Evolutionary conservation across 2,797 vertebrate species (phyloP).

Genomic region (Heliangelus exortis): DNA sequence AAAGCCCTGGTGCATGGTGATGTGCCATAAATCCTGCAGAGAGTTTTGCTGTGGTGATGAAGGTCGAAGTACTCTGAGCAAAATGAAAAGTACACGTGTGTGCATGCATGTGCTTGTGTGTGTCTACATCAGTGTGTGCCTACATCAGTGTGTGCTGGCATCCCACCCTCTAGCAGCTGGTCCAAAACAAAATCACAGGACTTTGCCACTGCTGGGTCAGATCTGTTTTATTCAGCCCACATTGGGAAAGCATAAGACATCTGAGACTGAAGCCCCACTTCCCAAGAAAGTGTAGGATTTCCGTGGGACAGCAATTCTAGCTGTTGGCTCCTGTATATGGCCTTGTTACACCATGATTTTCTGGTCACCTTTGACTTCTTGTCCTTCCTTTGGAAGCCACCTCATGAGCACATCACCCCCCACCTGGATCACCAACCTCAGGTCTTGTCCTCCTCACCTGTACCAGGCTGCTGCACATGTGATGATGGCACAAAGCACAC

Average conservation of each 20-base stretch:
- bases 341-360: neutral
- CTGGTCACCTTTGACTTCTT: neutral
- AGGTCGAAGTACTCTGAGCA: rapidly evolving
- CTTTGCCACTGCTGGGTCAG: neutral
- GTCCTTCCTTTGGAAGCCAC: neutral
- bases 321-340: neutral
- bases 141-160: neutral
- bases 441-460: neutral
- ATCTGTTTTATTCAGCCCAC: neutral
- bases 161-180: neutral
- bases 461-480: rapidly evolving
- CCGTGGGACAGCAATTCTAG: neutral
- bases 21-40: neutral
- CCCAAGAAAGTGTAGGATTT: neutral
- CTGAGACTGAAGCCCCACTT: neutral
- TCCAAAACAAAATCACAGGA: neutral
- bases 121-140: neutral
- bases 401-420: neutral
- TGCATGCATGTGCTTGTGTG: rapidly evolving
- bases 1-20: neutral
- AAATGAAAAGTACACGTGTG: neutral
- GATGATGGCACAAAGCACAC: neutral
- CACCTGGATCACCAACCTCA: neutral
- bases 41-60: neutral
- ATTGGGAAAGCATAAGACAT: neutral